These are phyloP conservation scores for Oscheius sp. DNA, from an alignment of 2,888 invertebrate genomes.

Conservation along the genomic window DNA sequence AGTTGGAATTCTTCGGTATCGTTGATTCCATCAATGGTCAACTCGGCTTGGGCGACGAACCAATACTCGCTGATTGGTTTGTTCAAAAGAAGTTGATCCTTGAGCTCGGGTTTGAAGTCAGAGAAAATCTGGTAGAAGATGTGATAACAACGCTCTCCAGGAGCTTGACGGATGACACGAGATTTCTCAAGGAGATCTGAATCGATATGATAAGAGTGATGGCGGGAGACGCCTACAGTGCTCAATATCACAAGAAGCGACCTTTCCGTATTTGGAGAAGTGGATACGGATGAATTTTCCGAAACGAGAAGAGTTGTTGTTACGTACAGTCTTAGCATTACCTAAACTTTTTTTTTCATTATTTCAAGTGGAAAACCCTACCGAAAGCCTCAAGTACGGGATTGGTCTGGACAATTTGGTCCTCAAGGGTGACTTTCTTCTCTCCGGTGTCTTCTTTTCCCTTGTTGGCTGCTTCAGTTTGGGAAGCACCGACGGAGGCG, in stretches of 20 bases:
- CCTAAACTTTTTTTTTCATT: neutral
- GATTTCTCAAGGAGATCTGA: slow-evolving; percentile 95
- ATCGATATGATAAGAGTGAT: too few species aligned
- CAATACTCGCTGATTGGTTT: slow-evolving; percentile 65
- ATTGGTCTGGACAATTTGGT: slow-evolving; percentile 99
- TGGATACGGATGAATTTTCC: slow-evolving; percentile 99
- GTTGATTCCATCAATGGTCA: slow-evolving; percentile 90
- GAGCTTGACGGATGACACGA: slow-evolving; percentile 99
- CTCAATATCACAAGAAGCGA: slow-evolving; percentile 99
- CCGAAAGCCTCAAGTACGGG: slow-evolving; percentile 98
- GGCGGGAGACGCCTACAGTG: slow-evolving; percentile 78
- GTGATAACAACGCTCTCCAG: slow-evolving; percentile 98
- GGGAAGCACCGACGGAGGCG: slow-evolving; percentile 80
- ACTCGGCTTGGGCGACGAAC: slow-evolving; percentile 94
- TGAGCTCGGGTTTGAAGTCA: slow-evolving; percentile 59
- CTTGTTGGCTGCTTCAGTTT: slow-evolving; percentile 41
- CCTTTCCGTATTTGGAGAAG: slow-evolving; percentile 97
- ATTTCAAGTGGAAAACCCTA: slow-evolving; percentile 77
- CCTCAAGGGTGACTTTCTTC: slow-evolving; percentile 87
- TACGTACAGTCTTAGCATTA: slow-evolving; percentile 99
- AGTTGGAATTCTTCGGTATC: slow-evolving; percentile 87
- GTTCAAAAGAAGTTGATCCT: slow-evolving; percentile 62
- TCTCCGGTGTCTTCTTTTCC: too few species aligned
- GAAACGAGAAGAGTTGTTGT: slow-evolving; percentile 99
- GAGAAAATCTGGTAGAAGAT: slow-evolving; percentile 95